Conservation (phyloP, 2,888 invertebrate species). For the Tethea ocularis region DNA sequence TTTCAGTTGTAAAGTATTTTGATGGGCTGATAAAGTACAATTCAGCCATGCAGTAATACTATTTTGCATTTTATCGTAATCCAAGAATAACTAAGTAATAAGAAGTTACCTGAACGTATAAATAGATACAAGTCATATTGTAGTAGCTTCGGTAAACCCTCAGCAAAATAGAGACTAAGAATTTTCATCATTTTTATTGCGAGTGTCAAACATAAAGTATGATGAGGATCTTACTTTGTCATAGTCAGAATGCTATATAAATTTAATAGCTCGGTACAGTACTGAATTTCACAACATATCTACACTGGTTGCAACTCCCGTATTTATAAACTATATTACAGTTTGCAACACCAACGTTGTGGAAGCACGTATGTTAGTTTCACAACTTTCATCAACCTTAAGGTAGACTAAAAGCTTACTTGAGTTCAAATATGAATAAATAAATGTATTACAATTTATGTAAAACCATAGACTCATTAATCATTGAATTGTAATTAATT, state of each 20-base stretch:
- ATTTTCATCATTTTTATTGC: neutral
- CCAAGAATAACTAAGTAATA: too few species aligned
- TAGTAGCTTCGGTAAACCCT: too few species aligned
- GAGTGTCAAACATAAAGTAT: neutral
- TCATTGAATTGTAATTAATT: neutral
- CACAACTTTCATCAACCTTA: neutral
- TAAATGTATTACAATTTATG: neutral
- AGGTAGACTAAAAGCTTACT: neutral
- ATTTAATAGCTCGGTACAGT: neutral
- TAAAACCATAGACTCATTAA: neutral
- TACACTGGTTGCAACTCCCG: neutral
- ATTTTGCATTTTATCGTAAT: too few species aligned
- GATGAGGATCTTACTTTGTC: neutral
- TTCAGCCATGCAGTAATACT: too few species aligned
- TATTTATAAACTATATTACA: neutral
- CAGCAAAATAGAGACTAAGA: neutral
- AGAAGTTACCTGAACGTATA: too few species aligned
- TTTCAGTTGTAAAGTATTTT: too few species aligned
- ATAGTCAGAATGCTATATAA: neutral
- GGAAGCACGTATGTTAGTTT: slow-evolving; percentile 2
- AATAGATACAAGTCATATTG: too few species aligned
- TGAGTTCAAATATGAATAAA: neutral
- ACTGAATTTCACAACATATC: neutral
- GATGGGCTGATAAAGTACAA: too few species aligned
- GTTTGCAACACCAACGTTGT: neutral